phyloP scores from a whole-genome alignment of 2,113 vertebrate genomes.

The Etia nguti region DNA sequence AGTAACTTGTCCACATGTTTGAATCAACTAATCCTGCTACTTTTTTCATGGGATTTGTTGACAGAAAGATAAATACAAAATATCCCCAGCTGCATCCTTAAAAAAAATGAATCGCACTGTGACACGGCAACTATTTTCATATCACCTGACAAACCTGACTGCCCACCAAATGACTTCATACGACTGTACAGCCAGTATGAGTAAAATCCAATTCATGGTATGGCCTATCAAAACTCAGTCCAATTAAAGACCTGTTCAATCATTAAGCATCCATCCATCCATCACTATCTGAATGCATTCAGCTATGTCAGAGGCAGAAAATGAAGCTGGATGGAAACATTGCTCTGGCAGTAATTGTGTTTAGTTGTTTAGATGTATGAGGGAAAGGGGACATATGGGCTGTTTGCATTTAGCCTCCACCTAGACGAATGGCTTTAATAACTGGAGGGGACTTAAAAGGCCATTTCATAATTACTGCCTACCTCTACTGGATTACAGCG shows the following conservation, averaged over 20 bases:
- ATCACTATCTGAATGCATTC: conserved; percentile 21
- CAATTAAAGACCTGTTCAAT: conserved; percentile 36
- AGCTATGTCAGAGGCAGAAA: conserved; percentile 10
- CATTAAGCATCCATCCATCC: background rate
- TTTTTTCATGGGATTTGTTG: background rate
- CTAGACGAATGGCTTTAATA: conserved; percentile 57
- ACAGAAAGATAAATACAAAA: background rate
- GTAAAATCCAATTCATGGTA: conserved; percentile 25
- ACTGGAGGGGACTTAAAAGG: conserved; percentile 59
- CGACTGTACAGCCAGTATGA: background rate
- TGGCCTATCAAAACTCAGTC: conserved; percentile 30
- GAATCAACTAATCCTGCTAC: background rate
- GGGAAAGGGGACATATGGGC: conserved; percentile 28
- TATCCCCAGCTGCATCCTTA: background rate
- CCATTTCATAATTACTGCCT: conserved; percentile 67
- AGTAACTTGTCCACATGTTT: background rate
- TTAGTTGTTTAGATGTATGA: conserved; percentile 44
- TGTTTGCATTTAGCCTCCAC: conserved; percentile 24
- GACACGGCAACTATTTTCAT: background rate
- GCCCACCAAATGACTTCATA: background rate
- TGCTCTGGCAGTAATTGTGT: conserved; percentile 48
- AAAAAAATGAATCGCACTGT: rapidly evolving
- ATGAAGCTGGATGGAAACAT: conserved; percentile 22
- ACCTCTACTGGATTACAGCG: conserved; percentile 48
- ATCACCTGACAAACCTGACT: background rate